These are phyloP conservation scores for Eupithecia insigniata DNA, from an alignment of 2,888 invertebrate species.

Conservation along the genomic window DNA sequence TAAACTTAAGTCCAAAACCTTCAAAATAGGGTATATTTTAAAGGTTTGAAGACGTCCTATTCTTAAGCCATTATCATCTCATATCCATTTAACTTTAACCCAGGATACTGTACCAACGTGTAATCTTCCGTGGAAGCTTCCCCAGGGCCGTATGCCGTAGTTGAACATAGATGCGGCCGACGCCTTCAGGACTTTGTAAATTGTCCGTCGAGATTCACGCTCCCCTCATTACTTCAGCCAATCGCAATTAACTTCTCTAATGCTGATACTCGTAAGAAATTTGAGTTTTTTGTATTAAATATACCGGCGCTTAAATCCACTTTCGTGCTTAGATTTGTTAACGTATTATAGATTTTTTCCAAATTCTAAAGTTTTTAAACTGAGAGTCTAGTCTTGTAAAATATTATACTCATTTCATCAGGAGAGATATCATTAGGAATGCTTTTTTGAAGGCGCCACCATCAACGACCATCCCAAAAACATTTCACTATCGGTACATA, in stretches of 20 bases:
- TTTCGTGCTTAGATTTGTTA: neutral
- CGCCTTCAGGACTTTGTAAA: slow-evolving; percentile 78
- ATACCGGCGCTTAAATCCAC: neutral
- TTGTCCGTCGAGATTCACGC: slow-evolving; percentile 76
- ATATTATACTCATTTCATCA: neutral
- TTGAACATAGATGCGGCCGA: slow-evolving; percentile 49
- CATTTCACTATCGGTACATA: slow-evolving; percentile 49
- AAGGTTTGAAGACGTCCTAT: neutral
- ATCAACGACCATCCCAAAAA: neutral
- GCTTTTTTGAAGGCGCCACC: neutral
- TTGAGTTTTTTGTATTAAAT: neutral
- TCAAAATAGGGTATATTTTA: too few species aligned
- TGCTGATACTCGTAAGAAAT: slow-evolving; percentile 51
- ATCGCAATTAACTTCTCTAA: slow-evolving; percentile 81
- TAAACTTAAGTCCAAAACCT: neutral
- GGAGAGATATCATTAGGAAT: neutral
- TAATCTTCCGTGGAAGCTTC: slow-evolving; percentile 17
- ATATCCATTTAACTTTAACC: slow-evolving; percentile 7
- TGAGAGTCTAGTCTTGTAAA: neutral
- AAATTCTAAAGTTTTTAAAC: neutral
- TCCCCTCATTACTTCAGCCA: slow-evolving; percentile 70
- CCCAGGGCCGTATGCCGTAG: slow-evolving; percentile 13
- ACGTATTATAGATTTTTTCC: slow-evolving; percentile 22
- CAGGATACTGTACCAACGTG: slow-evolving; percentile 4
- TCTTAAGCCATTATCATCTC: neutral